Base-by-base conservation (phyloP, 53 echinoderm and acorn worm species). In the Zoroaster sp. region DNA sequence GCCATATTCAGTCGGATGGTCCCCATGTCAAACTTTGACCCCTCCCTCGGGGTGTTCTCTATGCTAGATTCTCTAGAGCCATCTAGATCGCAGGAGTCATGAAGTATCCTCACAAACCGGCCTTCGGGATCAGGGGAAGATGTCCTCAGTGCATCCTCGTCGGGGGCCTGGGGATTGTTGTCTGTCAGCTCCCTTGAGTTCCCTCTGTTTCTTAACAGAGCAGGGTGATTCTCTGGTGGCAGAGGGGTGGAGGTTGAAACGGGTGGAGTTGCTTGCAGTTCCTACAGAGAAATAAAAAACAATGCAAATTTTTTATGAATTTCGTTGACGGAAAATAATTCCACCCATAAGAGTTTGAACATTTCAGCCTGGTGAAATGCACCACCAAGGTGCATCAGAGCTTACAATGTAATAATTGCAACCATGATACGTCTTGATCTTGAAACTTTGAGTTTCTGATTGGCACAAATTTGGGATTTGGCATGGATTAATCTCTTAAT, bases 201-300 rank as follows among this genome's bases (percentile, higher is more conserved):
- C 15, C 46, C 82, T 35, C 93, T 76, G 72, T 97, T 95, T 81
- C 74, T 81, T 4, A 93, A 35, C 55, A 93, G 86, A 35, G 87
- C 35, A 14, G 95, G 95, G 30, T 99, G 94, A 31, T 92, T 90
- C 20, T 93, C 94, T 33, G 94, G 93, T 43, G 99, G 99, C 39
- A 99, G 93, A 5, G 99, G 99, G 33, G 99, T 99, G 49, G 99
- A 99, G 20, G 94, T 93, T 12, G 87, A 91, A 25, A 96, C 83
- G 41, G 99, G 99, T 14, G 99, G 99, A 63, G 96, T 94, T 3
- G 94, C 89, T 71, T 93, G 92, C 59, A 99, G 73, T 77, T 99
- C 95, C 96, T 99, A 74, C 0, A 76, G 65, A 5, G 42, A 34
- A 33, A 89, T 36, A 13, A n/a, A 88, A 20, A 28, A 23, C 5